Percentiles rank a stretch among this genome's conserved stretches.
Evolutionary conservation across 2,113 vertebrate genomes (phyloP).

Genomic region (Callaeas wilsoni): DNA sequence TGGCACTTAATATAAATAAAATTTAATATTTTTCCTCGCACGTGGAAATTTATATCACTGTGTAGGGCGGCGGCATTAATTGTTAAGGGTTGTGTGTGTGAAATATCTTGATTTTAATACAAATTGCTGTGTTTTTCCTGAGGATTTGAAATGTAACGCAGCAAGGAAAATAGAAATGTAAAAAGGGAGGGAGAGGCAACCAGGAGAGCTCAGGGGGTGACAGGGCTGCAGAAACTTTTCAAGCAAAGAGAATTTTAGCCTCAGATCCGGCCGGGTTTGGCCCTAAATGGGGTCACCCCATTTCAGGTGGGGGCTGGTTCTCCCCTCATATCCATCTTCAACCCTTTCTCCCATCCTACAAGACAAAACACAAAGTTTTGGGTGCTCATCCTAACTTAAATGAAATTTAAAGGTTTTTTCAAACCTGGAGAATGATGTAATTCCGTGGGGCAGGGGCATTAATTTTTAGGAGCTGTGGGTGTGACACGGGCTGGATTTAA

Average conservation of each 20-base stretch:
- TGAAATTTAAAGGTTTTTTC: not conserved
- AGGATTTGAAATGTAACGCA: not conserved
- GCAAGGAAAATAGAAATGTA: not conserved
- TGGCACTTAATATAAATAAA: not conserved
- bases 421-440: not conserved
- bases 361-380: rapidly evolving
- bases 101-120: rapidly evolving
- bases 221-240: not conserved
- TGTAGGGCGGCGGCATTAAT: rapidly evolving
- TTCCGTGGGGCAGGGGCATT: not conserved
- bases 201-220: not conserved
- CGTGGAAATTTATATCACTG: rapidly evolving
- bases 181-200: not conserved
- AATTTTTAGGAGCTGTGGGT: not conserved
- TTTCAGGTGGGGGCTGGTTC: not conserved
- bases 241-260: not conserved
- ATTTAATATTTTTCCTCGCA: not conserved
- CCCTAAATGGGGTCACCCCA: not conserved
- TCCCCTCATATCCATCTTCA: rapidly evolving
- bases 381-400: rapidly evolving
- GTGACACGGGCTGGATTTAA: rapidly evolving
- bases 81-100: not conserved
- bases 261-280: not conserved
- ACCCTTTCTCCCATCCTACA: rapidly evolving
- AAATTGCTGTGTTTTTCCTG: rapidly evolving